These are phyloP conservation scores for Cerastoderma edule DNA, from an alignment of 2,888 invertebrate species.

Conservation along the genomic window DNA sequence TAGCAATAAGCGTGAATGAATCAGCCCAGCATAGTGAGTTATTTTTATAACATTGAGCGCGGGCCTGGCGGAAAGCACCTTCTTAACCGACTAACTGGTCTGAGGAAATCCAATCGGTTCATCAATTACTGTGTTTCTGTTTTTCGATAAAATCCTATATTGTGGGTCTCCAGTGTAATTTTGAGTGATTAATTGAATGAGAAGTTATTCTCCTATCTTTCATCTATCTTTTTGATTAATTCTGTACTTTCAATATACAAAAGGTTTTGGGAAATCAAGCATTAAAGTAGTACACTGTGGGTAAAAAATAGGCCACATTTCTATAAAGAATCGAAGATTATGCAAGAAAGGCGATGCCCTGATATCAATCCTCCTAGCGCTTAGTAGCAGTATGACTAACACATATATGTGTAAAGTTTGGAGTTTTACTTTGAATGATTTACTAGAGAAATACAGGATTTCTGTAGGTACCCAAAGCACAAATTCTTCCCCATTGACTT, in stretches of 20 bases:
- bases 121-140: conserved; percentile 42
- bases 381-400: background rate
- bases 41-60: conserved; percentile 51
- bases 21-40: background rate
- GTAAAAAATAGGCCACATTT: background rate
- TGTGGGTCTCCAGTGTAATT: background rate
- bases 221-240: background rate
- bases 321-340: conserved; percentile 18
- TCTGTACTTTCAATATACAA: background rate
- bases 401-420: background rate
- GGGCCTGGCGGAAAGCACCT: conserved; percentile 55
- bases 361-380: background rate
- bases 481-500: conserved; percentile 1
- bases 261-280: background rate
- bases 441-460: background rate
- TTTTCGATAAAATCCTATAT: conserved; percentile 5
- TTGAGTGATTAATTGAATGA: too few relatives aligned
- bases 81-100: background rate
- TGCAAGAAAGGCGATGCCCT: background rate
- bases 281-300: conserved; percentile 14
- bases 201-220: background rate
- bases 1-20: background rate
- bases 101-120: background rate
- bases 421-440: too few relatives aligned
- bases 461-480: conserved; percentile 24